These are phyloP conservation scores for Aproaerema taeniolella DNA, from an alignment of 2,888 invertebrate genomes.

Conservation along the genomic window DNA sequence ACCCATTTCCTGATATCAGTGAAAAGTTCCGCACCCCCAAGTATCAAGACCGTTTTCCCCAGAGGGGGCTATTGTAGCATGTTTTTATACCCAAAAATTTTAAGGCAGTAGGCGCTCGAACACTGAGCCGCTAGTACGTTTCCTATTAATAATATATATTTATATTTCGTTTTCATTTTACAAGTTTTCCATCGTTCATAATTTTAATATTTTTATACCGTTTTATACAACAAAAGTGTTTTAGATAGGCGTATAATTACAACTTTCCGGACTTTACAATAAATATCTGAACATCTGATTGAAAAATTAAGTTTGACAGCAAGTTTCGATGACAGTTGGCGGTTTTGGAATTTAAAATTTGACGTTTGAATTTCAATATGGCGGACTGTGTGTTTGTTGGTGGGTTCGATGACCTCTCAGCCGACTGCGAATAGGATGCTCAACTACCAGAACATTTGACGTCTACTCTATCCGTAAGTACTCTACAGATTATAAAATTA, in stretches of 20 bases:
- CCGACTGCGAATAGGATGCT: conserved; percentile 55
- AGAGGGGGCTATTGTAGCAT: conserved; percentile 74
- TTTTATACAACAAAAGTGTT: conserved; percentile 75
- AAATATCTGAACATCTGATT: conserved; percentile 6
- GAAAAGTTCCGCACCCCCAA: conserved; percentile 35
- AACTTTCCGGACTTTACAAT: conserved; percentile 24
- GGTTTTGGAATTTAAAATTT: conserved; percentile 46
- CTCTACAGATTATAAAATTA: conserved; percentile 6
- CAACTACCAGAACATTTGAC: conserved; percentile 70
- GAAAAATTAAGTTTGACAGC: conserved; percentile 27
- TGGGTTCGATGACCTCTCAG: conserved; percentile 57
- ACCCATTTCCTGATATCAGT: conserved; percentile 18
- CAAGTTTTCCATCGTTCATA: conserved; percentile 76
- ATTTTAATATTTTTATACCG: conserved; percentile 78
- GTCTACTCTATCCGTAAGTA: conserved; percentile 69
- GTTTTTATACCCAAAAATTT: conserved; percentile 79
- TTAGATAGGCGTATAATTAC: conserved; percentile 66
- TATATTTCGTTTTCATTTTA: conserved; percentile 77
- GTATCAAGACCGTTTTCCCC: conserved; percentile 57
- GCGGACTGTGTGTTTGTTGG: conserved; percentile 63
- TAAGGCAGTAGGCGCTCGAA: conserved; percentile 78
- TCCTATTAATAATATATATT: conserved; percentile 77
- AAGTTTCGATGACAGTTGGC: conserved; percentile 56
- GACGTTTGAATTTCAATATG: conserved; percentile 62
- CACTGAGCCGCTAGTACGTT: conserved; percentile 74